Conservation (phyloP, 37 sponge, comb jelly and placozoan species). For the Haliclona indistincta region DNA sequence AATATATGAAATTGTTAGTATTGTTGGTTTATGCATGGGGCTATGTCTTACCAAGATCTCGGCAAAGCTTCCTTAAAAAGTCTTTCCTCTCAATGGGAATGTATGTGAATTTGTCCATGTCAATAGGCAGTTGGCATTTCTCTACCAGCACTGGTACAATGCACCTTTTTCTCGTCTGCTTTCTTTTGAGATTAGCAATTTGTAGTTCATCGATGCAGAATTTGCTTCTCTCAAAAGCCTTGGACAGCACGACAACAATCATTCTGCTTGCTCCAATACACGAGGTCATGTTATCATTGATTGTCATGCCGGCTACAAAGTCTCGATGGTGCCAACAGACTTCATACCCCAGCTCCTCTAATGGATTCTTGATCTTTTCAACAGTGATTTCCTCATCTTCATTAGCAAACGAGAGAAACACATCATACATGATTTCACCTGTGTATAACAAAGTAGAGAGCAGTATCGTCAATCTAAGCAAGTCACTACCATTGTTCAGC, state of each 20-base stretch:
- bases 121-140: neutral
- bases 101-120: neutral
- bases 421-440: slow-evolving; percentile 16
- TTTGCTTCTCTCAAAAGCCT: slow-evolving; percentile 7
- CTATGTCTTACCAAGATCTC: neutral
- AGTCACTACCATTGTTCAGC: neutral
- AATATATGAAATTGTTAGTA: no score
- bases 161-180: neutral
- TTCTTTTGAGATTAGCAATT: neutral
- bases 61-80: neutral
- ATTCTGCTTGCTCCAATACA: slow-evolving; percentile 9
- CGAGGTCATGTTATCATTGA: slow-evolving; percentile 19
- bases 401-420: slow-evolving; percentile 46
- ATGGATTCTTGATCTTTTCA: slow-evolving; percentile 7
- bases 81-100: neutral
- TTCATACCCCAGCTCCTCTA: neutral
- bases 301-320: slow-evolving; percentile 33
- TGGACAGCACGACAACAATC: slow-evolving; percentile 9
- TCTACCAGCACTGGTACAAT: neutral
- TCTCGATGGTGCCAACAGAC: slow-evolving; percentile 28
- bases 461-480: neutral
- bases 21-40: neutral
- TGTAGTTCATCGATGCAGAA: slow-evolving; percentile 36
- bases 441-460: neutral
- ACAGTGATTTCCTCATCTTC: slow-evolving; percentile 22